Evolutionary conservation across 2,113 vertebrate species (phyloP).

Genomic region (Monopterus albus): DNA sequence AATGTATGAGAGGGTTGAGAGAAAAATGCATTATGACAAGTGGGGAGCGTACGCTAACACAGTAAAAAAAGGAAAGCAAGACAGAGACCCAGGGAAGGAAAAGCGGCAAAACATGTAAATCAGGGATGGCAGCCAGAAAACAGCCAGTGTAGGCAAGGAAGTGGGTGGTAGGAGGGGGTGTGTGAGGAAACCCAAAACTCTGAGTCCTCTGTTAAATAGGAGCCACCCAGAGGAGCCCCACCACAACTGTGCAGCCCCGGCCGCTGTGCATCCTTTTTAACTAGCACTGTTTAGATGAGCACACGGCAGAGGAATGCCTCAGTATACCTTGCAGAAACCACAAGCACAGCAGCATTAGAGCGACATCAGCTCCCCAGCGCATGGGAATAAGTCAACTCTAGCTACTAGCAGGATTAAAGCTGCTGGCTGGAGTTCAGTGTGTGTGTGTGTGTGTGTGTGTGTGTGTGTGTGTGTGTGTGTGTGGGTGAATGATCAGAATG

Average conservation of each 20-base stretch:
- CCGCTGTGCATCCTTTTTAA: constrained; percentile 74
- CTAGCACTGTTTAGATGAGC: constrained; percentile 85
- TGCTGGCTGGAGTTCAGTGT: constrained; percentile 43
- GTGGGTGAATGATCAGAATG: too few species aligned
- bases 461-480: constrained; percentile 40
- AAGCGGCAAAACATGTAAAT: constrained; percentile 54
- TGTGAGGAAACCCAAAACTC: constrained; percentile 79
- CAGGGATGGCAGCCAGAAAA: constrained; percentile 49
- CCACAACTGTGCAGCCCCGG: constrained; percentile 67
- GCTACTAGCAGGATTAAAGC: constrained; percentile 49
- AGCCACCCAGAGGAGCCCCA: constrained; percentile 78
- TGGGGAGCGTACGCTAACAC: constrained; percentile 31
- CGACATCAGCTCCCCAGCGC: constrained; percentile 60
- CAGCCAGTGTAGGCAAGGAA: constrained; percentile 37
- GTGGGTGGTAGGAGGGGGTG: constrained; percentile 47
- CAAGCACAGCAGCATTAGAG: constrained; percentile 77
- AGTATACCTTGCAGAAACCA: constrained; percentile 76
- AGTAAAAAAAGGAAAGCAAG: constrained; percentile 43
- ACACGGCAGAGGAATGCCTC: constrained; percentile 79
- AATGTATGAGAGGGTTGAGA: constrained; percentile 5
- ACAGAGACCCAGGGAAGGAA: constrained; percentile 31
- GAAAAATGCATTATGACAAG: constrained; percentile 57
- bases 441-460: constrained; percentile 32
- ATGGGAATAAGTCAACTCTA: constrained; percentile 65
- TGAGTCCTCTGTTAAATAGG: constrained; percentile 73